Base-by-base conservation (phyloP, 1,140 invertebrate species). In the Tetramorium simillimum region DNA sequence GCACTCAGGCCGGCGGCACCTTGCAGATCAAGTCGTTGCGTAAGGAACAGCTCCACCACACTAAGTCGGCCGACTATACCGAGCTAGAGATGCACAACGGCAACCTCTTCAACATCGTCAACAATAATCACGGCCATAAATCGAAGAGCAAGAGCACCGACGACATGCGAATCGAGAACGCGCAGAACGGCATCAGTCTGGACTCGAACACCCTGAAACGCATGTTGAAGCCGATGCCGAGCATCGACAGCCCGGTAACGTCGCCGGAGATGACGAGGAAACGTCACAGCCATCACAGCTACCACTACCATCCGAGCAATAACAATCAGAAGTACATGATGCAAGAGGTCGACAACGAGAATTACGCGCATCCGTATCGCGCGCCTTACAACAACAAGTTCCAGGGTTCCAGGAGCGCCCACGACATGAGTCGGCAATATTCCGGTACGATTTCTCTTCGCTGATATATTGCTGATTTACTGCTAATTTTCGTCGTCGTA, bases 171-270 rank as follows among this genome's bases (percentile, higher is more conserved):
- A 96, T 95, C 82, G 95, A 95, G 46, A 97, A 97, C 93, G 96
- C 95, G 88, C 95, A 96, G 86, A 96, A 96, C 89, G 94, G 95
- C 43, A 94, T 96, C 85, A 96, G 94, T 91, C 89, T 96, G 92
- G 98, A 98, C 94, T 98, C 98, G 88, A 98, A 98, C 94, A 99
- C 98, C 1, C 95, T 99, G 87, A 99, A 99, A 93, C 96, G 98
- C 63, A 99, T 99, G 98, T 95, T 99, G 86, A 99, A 99, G 92
- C 98, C 98, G 33, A 98, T 99, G 96, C 97, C 98, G 33, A 97
- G 97, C 90, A 97, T 97, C 78, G 98, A 98, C 91, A 98, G 97
- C 93, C 98, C 98, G 4, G 98, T 98, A 12, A 98, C 98, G 16
- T 98, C 98, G 78, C 98, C 98, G 10, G 98, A 98, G 96, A 98